Base-by-base conservation (phyloP, 2,888 invertebrate species). In the Rhagonycha fulva region DNA sequence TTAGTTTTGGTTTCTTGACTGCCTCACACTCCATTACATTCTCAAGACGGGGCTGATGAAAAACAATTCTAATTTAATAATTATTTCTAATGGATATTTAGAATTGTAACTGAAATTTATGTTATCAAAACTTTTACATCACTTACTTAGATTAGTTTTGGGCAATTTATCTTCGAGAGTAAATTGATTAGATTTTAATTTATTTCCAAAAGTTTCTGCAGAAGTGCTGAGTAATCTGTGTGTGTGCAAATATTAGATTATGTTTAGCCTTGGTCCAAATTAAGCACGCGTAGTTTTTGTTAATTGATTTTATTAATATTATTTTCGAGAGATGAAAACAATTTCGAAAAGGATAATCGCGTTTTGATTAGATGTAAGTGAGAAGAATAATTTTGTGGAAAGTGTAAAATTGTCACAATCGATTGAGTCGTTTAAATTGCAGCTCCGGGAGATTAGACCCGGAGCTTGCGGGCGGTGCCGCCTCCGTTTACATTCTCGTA, bases 401-500 rank as follows among this genome's bases (percentile, higher is more conserved):
- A 26, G 23, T 24, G 63, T 26, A 24, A 66, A 24, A 78, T 80
- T 81, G 80, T 80, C 78, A 76, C 78, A 78, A 81, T 81, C 81
- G 81, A 81, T 81, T 81, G 81, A 81, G 81, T 81, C 79, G 81
- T 80, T 80, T 77, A 78, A 66, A 75, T 69, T 75, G 74, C 77
- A 74, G 71, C 76, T 79, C 76, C 75, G 75, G 76, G 76, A 80
- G 78, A 80, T 80, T 80, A 80, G 78, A 78, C 75, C 72, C 70
- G 76, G 71, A 75, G 80, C 78, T 78, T 68, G 76, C 79, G 70
- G 74, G 78, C 76, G 75, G 72, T 76, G 72, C 76, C 78, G 74
- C 78, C 76, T 70, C 76, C 78, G 76, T 76, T 74, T 70, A 63
- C 71, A 74, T 73, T 68, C 73, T 80, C 83, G 82, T 81, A 84